A percentile compares a stretch with the other conserved stretches of the same genome.
Evolutionary conservation across 2,888 invertebrate species (phyloP).

Genomic region (Schizotus pectinicornis): DNA sequence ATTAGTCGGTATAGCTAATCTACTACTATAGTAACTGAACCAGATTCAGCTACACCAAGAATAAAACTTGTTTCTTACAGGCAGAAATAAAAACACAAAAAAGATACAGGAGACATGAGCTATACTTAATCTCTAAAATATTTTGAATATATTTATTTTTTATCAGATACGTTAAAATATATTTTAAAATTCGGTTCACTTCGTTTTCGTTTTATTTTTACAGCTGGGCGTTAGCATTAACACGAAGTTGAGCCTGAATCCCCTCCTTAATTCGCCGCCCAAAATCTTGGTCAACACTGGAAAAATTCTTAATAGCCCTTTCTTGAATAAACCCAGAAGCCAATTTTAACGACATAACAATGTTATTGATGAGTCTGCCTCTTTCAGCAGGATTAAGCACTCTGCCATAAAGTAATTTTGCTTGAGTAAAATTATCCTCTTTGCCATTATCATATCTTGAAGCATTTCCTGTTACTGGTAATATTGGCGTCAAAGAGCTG

Average conservation of each 20-base stretch:
- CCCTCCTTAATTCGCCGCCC: constrained; percentile 72
- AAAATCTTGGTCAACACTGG: constrained; percentile 79
- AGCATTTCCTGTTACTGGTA: constrained; percentile 74
- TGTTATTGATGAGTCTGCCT: constrained; percentile 78
- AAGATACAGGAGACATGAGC: too few relatives aligned
- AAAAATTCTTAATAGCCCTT: constrained; percentile 84
- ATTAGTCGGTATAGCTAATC: too few relatives aligned
- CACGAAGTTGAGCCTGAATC: constrained; percentile 32
- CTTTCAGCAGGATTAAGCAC: constrained; percentile 75
- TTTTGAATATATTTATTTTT: too few relatives aligned
- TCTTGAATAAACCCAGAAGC: constrained; percentile 87
- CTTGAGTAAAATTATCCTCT: constrained; percentile 92
- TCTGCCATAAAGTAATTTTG: constrained; percentile 84
- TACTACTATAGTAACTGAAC: too few relatives aligned
- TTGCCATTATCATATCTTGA: constrained; percentile 78
- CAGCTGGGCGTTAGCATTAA: constrained; percentile 36
- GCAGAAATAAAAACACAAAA: too few relatives aligned
- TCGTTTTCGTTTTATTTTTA: constrained; percentile 19
- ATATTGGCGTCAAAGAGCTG: constrained; percentile 64
- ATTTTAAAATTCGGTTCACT: constrained; percentile 28
- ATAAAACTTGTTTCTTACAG: too few relatives aligned
- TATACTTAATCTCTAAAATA: too few relatives aligned
- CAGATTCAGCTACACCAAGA: too few relatives aligned
- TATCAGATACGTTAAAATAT: constrained; percentile 29
- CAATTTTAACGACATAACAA: constrained; percentile 76